Evolutionary conservation across 2,797 vertebrate genomes (phyloP).

Genomic region (Lerista edwardsae): DNA sequence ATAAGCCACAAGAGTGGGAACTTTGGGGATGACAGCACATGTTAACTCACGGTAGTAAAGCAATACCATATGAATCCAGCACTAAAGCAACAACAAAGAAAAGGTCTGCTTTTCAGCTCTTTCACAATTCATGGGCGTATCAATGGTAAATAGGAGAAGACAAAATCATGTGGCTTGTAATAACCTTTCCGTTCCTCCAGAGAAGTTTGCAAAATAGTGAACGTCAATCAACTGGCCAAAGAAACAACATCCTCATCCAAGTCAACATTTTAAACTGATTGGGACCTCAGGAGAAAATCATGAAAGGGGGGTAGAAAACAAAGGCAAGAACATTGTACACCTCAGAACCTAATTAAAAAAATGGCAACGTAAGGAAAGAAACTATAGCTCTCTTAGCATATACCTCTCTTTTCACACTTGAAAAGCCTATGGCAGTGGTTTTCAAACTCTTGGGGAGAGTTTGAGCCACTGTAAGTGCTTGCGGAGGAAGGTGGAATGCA

Average conservation of each 20-base stretch:
- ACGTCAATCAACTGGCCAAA: not conserved
- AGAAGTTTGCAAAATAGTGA: not conserved
- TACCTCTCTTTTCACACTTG: not conserved
- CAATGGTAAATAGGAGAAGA: not conserved
- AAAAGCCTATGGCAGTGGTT: too few relatives aligned
- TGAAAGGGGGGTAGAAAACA: not conserved
- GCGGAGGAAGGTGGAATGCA: too few relatives aligned
- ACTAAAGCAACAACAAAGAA: not conserved
- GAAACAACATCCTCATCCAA: not conserved
- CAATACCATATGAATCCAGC: not conserved
- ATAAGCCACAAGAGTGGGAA: not conserved
- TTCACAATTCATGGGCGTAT: not conserved
- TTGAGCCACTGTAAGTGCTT: too few relatives aligned
- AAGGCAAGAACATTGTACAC: not conserved
- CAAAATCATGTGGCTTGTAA: not conserved
- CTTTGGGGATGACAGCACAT: not conserved
- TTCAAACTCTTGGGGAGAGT: too few relatives aligned
- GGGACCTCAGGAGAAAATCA: not conserved
- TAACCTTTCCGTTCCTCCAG: not conserved
- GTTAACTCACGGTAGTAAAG: not conserved
- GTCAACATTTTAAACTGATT: not conserved
- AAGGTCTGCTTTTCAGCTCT: not conserved
- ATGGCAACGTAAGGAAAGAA: not conserved
- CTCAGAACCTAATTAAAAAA: too few relatives aligned
- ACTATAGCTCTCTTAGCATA: too few relatives aligned